Evolutionary conservation across 2,113 vertebrate genomes (phyloP).

Genomic region (Capreolus pygargus): DNA sequence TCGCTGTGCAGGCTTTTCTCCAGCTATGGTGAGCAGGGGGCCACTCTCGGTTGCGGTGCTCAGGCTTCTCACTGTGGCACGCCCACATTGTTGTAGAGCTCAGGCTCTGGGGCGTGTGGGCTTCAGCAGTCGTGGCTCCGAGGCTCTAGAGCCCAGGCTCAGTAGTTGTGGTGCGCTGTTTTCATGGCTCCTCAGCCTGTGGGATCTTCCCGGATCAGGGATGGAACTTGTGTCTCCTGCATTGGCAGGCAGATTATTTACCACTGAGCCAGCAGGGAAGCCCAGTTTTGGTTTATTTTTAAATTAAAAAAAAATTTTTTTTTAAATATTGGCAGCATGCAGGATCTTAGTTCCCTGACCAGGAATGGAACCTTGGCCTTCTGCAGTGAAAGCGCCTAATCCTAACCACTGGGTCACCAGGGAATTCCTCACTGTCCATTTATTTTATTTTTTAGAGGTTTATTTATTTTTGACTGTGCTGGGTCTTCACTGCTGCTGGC

Average conservation of each 20-base stretch:
- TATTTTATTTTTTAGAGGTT: not conserved
- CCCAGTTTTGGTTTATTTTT: not conserved
- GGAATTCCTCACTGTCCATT: not conserved
- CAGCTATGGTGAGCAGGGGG: not conserved
- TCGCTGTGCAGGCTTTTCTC: not conserved
- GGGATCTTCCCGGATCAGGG: not conserved
- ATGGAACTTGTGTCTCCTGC: not conserved
- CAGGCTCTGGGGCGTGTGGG: not conserved
- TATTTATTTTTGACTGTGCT: not conserved
- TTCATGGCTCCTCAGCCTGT: not conserved
- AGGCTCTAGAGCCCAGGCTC: not conserved
- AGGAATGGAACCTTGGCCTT: not conserved
- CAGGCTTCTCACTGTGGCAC: not conserved
- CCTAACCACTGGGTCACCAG: not conserved
- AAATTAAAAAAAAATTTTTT: not conserved
- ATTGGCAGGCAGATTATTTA: not conserved
- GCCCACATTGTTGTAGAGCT: not conserved
- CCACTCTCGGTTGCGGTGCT: not conserved
- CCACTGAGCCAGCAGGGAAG: not conserved
- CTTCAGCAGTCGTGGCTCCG: not conserved
- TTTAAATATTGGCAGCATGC: not conserved
- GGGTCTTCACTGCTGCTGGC: not conserved
- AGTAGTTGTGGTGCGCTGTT: not conserved
- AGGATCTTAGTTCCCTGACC: not conserved
- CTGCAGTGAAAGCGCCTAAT: not conserved